These are phyloP conservation scores for Drosophila littoralis DNA, from an alignment of 1,140 invertebrate species.

Conservation along the genomic window DNA sequence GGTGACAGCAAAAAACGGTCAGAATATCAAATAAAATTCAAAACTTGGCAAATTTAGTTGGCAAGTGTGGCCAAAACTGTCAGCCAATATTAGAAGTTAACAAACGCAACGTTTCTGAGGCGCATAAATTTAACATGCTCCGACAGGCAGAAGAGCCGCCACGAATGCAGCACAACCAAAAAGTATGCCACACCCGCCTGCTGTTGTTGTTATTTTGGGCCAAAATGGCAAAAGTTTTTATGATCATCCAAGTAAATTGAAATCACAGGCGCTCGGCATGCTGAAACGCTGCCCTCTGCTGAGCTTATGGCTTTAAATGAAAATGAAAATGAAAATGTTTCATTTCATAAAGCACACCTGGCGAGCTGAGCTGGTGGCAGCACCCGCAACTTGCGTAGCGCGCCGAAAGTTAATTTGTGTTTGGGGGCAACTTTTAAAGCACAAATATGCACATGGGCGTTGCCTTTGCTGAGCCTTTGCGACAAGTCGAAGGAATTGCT, in stretches of 20 bases:
- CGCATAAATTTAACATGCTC: constrained; percentile 74
- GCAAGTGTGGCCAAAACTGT: constrained; percentile 40
- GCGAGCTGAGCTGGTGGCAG: constrained; percentile 16
- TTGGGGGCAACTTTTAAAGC: constrained; percentile 59
- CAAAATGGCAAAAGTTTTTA: constrained; percentile 54
- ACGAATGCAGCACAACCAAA: constrained; percentile 27
- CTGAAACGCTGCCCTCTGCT: constrained; percentile 9
- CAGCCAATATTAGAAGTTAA: constrained; percentile 56
- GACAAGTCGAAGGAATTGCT: constrained; percentile 68
- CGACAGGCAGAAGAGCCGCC: constrained; percentile 26
- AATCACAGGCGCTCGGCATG: constrained; percentile 53
- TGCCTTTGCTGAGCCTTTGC: constrained; percentile 19
- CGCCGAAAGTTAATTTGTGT: constrained; percentile 54
- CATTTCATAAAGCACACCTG: constrained; percentile 77
- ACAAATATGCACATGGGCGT: constrained; percentile 3
- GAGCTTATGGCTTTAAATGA: constrained; percentile 39
- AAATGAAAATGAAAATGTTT: constrained; percentile 48
- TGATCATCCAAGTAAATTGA: constrained; percentile 71
- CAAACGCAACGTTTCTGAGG: constrained; percentile 53
- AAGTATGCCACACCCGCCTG: constrained; percentile 39
- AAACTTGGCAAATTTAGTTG: constrained; percentile 51
- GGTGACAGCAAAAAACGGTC: neutral
- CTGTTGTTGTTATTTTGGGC: constrained; percentile 2
- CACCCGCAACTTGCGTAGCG: constrained; percentile 35
- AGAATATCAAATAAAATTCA: constrained; percentile 29